A percentile compares a stretch with the other conserved stretches of the same genome.
Conservation (phyloP, 2,888 invertebrate genomes). For the Lasioglossum marginatum region DNA sequence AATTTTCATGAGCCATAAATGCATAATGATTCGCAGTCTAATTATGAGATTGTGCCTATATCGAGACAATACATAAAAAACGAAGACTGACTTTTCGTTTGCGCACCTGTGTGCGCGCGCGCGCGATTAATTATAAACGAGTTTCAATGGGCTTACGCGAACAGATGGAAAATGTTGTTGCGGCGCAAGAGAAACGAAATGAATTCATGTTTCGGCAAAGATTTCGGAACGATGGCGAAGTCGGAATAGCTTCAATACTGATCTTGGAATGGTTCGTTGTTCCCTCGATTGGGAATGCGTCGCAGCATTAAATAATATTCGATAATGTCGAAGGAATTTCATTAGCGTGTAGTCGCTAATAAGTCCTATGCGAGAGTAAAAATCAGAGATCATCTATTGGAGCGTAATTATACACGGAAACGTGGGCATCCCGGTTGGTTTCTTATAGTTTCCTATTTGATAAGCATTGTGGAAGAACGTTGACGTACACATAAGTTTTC, state of each 20-base stretch:
- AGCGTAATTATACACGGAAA: slow-evolving; percentile 24
- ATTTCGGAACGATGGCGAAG: slow-evolving; percentile 53
- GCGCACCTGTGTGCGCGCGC: background rate
- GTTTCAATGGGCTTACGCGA: background rate
- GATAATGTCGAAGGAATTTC: slow-evolving; percentile 30
- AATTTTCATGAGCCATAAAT: no score
- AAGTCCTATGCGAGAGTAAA: slow-evolving; percentile 46
- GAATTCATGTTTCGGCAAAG: slow-evolving; percentile 29
- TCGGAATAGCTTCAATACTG: slow-evolving; percentile 81
- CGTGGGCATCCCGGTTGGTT: slow-evolving; percentile 30
- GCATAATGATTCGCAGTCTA: no score
- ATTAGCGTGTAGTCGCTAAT: slow-evolving; percentile 15
- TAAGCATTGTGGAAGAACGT: slow-evolving; percentile 37
- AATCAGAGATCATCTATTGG: slow-evolving; percentile 59
- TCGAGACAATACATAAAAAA: background rate
- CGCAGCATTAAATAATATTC: slow-evolving; percentile 37
- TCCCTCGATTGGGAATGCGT: slow-evolving; percentile 45
- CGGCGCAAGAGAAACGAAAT: slow-evolving; percentile 47
- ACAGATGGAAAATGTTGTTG: background rate
- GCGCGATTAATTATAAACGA: background rate
- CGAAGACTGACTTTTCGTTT: background rate
- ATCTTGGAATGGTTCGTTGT: slow-evolving; percentile 82
- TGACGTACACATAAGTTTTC: slow-evolving; percentile 46
- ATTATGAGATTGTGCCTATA: no score
- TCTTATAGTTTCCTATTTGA: slow-evolving; percentile 4